Evolutionary conservation across 2,113 vertebrate species (phyloP).

Genomic region (Hypomesus transpacificus): DNA sequence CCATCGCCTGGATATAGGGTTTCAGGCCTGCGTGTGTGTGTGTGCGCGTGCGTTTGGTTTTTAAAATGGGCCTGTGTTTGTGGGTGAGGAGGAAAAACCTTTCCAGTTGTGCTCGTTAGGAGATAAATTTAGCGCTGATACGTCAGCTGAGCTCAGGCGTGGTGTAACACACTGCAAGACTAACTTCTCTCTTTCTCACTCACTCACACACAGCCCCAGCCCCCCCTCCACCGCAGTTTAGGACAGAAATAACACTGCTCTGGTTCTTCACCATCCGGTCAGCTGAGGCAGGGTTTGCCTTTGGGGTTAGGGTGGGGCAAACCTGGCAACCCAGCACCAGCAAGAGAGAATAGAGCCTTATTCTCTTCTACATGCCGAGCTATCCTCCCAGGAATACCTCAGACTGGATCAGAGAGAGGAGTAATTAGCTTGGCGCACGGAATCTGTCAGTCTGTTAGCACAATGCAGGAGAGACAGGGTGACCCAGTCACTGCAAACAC

Average conservation of each 20-base stretch:
- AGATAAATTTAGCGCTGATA: slow-evolving; percentile 53
- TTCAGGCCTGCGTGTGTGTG: background rate
- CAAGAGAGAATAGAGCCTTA: slow-evolving; percentile 6
- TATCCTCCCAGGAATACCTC: background rate
- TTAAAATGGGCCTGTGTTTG: slow-evolving; percentile 23
- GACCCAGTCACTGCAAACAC: too few relatives aligned
- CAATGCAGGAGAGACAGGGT: too few relatives aligned
- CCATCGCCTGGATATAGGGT: background rate
- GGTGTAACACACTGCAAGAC: slow-evolving; percentile 16
- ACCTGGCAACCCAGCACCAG: slow-evolving; percentile 4
- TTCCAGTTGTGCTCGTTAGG: slow-evolving; percentile 55
- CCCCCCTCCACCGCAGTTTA: slow-evolving; percentile 18
- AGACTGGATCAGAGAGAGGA: too few relatives aligned
- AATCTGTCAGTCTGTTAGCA: background rate
- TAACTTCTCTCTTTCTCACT: slow-evolving; percentile 12
- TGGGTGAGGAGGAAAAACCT: slow-evolving; percentile 27
- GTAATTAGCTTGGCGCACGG: too few relatives aligned
- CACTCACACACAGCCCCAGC: slow-evolving; percentile 7
- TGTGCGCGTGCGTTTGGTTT: slow-evolving; percentile 1
- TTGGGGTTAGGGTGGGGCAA: background rate
- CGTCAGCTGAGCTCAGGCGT: slow-evolving; percentile 54
- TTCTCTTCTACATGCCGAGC: slow-evolving; percentile 17
- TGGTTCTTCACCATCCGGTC: background rate
- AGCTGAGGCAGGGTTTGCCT: background rate
- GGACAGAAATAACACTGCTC: slow-evolving; percentile 2